Percentiles rank a stretch among this genome's conserved stretches.
phyloP scores from a whole-genome alignment of 2,797 vertebrate genomes.

The Euphonia xanthogaster region DNA sequence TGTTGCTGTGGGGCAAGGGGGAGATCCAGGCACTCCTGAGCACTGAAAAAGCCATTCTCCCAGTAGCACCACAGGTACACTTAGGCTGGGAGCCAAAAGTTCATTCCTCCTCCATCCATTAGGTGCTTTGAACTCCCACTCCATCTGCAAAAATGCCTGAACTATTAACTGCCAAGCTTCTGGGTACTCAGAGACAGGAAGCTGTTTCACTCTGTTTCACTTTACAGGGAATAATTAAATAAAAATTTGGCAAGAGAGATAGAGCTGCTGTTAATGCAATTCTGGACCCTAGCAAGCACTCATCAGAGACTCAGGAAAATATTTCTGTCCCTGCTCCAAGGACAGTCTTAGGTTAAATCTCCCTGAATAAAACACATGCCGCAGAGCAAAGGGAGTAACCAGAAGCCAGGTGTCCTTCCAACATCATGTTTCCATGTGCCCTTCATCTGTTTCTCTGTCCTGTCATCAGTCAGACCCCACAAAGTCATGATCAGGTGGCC shows the following conservation, averaged over 20 bases:
- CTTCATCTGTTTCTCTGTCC: not conserved
- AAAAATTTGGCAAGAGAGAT: conserved; percentile 3
- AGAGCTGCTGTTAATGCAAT: not conserved
- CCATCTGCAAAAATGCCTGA: not conserved
- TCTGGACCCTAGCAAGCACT: not conserved
- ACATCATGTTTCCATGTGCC: not conserved
- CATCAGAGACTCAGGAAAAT: not conserved
- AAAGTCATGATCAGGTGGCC: not conserved
- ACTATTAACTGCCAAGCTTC: conserved; percentile 24
- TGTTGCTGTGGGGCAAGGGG: accelerated
- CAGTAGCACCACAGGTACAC: not conserved
- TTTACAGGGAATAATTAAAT: conserved; percentile 43
- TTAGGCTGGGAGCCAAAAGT: not conserved
- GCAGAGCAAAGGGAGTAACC: not conserved
- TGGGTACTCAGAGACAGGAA: conserved; percentile 30
- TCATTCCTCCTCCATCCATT: not conserved
- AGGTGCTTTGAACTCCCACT: not conserved
- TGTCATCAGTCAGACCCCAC: not conserved
- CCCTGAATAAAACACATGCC: not conserved
- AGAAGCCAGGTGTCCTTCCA: not conserved
- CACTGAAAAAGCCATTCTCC: accelerated
- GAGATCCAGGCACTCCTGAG: not conserved
- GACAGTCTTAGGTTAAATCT: not conserved
- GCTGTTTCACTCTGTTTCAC: not conserved
- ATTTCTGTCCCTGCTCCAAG: not conserved